phyloP scores from a whole-genome alignment of 2,797 vertebrate genomes.

The Acropternis orthonyx region DNA sequence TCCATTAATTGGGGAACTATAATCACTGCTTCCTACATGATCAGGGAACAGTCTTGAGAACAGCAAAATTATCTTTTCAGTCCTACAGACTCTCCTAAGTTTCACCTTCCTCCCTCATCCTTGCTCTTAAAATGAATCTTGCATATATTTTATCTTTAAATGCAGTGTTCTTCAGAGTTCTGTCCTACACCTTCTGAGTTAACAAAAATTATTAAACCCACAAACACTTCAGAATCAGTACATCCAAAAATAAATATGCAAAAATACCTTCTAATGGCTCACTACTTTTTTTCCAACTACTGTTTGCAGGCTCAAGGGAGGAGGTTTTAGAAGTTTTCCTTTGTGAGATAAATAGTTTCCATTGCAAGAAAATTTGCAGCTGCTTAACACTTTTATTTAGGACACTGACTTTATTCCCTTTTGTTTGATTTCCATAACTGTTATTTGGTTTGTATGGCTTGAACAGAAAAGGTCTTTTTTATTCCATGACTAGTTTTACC shows the following conservation, averaged over 20 bases:
- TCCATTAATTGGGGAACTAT: neutral
- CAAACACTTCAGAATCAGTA: neutral
- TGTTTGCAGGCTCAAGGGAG: neutral
- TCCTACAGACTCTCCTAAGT: neutral
- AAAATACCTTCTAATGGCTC: neutral
- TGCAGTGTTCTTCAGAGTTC: neutral
- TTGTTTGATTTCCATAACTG: neutral
- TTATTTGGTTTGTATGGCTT: neutral
- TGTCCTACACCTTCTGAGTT: neutral
- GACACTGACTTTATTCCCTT: neutral
- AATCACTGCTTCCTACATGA: neutral
- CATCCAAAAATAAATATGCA: slow-evolving; percentile 7
- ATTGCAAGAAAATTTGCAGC: neutral
- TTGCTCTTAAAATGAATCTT: neutral
- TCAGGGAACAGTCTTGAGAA: neutral
- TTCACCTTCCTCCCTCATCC: neutral
- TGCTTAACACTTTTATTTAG: neutral
- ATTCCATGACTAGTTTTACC: neutral
- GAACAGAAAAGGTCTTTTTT: neutral
- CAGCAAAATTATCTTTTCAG: neutral
- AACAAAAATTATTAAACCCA: neutral
- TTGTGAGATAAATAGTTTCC: neutral
- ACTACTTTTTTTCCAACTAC: neutral
- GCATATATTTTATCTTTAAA: neutral
- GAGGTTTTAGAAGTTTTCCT: neutral